phyloP scores from a whole-genome alignment of 2,113 vertebrate species.

The Ceuthmochares aereus region DNA sequence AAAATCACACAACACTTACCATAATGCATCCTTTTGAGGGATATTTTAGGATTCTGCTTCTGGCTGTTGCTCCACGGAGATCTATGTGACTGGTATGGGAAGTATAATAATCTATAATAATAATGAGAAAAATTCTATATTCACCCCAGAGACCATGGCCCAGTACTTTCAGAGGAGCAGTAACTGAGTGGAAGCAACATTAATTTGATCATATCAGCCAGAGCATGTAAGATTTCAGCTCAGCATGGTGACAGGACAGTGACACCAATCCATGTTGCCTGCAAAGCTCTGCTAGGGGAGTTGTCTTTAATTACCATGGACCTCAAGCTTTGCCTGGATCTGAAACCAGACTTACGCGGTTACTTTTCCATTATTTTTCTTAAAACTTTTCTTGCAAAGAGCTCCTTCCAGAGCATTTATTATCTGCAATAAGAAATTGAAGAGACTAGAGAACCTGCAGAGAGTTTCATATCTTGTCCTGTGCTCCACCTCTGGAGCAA shows the following conservation, averaged over 20 bases:
- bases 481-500: neutral
- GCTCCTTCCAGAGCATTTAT: neutral
- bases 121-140: neutral
- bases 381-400: neutral
- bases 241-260: neutral
- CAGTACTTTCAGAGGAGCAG: neutral
- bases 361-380: neutral
- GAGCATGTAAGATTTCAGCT: neutral
- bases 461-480: neutral
- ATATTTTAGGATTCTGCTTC: neutral
- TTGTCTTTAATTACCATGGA: neutral
- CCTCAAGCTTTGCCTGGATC: neutral
- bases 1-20: neutral
- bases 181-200: neutral
- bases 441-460: neutral
- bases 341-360: neutral
- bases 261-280: neutral
- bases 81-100: neutral
- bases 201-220: neutral
- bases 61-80: neutral
- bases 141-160: neutral
- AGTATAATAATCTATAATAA: neutral
- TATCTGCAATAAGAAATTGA: no score
- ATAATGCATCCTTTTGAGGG: neutral
- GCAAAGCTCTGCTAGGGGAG: neutral